Percentiles rank a stretch among this genome's conserved stretches.
Conservation (phyloP, 1,140 invertebrate species). For the Drosophila nigrodunni region DNA sequence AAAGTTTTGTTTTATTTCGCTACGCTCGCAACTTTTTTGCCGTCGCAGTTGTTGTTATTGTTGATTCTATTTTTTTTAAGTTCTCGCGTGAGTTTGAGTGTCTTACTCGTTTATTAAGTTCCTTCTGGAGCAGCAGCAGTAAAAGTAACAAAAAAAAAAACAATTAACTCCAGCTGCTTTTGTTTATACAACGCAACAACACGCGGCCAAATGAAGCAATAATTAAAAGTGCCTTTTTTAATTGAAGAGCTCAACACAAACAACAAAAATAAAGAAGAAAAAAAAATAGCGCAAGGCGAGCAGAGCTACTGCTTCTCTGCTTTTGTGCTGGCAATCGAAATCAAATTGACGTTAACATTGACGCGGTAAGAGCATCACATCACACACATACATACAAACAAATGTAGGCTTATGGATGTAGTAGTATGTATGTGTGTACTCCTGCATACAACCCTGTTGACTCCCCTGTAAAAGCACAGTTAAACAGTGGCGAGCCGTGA, state of each 20-base stretch:
- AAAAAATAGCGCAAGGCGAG: background rate
- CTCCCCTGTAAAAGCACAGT: constrained; percentile 44
- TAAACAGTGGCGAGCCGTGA: constrained; percentile 6
- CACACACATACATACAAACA: constrained; percentile 15
- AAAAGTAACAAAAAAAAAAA: constrained; percentile 47
- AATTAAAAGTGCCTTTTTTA: constrained; percentile 82
- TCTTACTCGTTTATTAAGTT: constrained; percentile 66
- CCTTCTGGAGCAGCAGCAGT: constrained; percentile 44
- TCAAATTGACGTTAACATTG: constrained; percentile 73
- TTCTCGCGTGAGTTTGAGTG: constrained; percentile 38
- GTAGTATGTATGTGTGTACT: background rate
- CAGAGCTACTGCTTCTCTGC: constrained; percentile 17
- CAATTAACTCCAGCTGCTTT: constrained; percentile 52
- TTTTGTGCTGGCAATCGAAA: constrained; percentile 60
- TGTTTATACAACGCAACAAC: constrained; percentile 44
- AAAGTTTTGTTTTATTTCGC: constrained; percentile 31
- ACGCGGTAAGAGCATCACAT: constrained; percentile 66
- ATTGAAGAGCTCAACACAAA: constrained; percentile 60
- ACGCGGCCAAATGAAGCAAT: constrained; percentile 67
- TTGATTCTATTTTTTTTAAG: constrained; percentile 42
- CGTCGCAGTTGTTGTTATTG: constrained; percentile 38
- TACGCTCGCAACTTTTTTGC: constrained; percentile 10
- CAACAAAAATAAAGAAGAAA: constrained; percentile 26
- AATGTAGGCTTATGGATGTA: constrained; percentile 1
- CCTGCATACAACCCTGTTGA: constrained; percentile 35